Base-by-base conservation (phyloP, 2,113 vertebrate genomes). In the Perca fluviatilis region DNA sequence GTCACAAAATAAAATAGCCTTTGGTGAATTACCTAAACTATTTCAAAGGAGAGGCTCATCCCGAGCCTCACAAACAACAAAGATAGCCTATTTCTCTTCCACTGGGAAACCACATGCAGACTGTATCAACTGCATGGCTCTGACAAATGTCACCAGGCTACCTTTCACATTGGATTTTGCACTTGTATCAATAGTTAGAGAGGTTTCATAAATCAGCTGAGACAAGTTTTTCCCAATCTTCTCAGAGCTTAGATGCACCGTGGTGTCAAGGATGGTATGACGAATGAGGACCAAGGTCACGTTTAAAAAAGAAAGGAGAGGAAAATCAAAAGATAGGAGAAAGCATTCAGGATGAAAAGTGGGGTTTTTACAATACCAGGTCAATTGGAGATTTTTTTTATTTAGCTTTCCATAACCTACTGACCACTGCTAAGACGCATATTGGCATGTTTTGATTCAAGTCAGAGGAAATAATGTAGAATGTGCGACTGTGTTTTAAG, bases 171-270 rank as follows among this genome's bases (percentile, higher is more conserved):
- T 78, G 71, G 57, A 88, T 88, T 85, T 70, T 63, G 63, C 89
- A 68, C 78, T 80, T 77, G 83, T 89, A 90, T 89, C 88, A 91
- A 86, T 86, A 81, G 81, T 84, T 77, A 33, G 77, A 49, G 66
- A 76, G 77, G 74, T 71, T 88, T 86, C 83, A 93, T 91, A 88
- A 88, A 92, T 93, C 89, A 92, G 71, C 72, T 4, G 60, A 80
- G 84, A 90, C 82, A 79, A 74, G 68, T 76, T 87, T 83, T 76
- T 58, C 21, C 74, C 54, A 79, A 65, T 86, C 67, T 65, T 84
- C 64, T 77, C 70, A 47, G 64, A 67, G 71, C 54, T 85, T 70
- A 84, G 82, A 87, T 86, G 86, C 89, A 74, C 71, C 81, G 84
- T 76, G 40, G 53, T 77, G 60, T 84, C 86, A 85, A 49, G 63